phyloP scores from a whole-genome alignment of 2,113 vertebrate species.

The Mystacornis crossleyi region DNA sequence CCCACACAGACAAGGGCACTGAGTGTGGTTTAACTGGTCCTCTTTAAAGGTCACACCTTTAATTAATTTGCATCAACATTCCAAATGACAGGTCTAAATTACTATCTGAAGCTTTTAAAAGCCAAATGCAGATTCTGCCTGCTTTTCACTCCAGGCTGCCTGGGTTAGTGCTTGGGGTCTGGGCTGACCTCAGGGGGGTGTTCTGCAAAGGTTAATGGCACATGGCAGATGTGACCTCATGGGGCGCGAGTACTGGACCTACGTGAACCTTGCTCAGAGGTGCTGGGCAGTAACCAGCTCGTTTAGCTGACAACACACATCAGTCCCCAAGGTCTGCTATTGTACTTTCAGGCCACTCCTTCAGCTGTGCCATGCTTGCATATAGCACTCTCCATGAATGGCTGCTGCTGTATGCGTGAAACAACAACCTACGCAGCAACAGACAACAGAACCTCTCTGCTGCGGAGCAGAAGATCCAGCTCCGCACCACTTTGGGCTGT shows the following conservation, averaged over 20 bases:
- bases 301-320: background rate
- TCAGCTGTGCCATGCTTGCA: background rate
- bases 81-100: background rate
- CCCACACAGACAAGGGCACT: background rate
- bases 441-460: background rate
- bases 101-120: background rate
- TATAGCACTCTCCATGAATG: background rate
- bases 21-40: background rate
- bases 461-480: background rate
- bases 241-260: fast-evolving
- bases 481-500: fast-evolving
- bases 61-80: background rate
- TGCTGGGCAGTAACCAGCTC: background rate
- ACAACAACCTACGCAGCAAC: background rate
- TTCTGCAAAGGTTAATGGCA: background rate
- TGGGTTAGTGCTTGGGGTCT: background rate
- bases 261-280: fast-evolving
- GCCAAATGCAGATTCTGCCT: background rate
- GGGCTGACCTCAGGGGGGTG: background rate
- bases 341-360: background rate
- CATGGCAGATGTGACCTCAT: fast-evolving
- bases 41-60: background rate
- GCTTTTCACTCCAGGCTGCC: background rate
- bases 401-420: background rate
- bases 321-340: background rate